These are phyloP conservation scores for Drosophila sordidula DNA, from an alignment of 2,888 invertebrate genomes.

Conservation along the genomic window DNA sequence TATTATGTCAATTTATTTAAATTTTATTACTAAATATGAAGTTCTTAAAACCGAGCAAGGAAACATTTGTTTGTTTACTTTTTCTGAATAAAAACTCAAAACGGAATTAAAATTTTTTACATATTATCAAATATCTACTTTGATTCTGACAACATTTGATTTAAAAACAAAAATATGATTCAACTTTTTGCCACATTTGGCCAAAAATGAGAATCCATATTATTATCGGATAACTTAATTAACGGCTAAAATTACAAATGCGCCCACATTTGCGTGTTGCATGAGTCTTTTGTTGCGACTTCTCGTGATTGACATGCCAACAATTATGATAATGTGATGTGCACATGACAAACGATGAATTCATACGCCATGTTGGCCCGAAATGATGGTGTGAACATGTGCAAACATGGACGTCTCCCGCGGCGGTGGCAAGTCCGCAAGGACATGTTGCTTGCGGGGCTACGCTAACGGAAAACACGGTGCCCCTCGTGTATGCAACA, in stretches of 20 bases:
- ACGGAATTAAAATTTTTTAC: too few relatives aligned
- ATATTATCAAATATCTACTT: too few relatives aligned
- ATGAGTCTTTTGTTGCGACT: conserved; percentile 18
- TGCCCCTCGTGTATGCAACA: conserved; percentile 62
- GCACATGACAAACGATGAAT: conserved; percentile 66
- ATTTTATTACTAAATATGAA: too few relatives aligned
- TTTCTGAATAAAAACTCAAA: too few relatives aligned
- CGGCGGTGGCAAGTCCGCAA: conserved; percentile 29
- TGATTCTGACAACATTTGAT: too few relatives aligned
- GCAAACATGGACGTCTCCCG: conserved; percentile 19
- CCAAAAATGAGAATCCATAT: too few relatives aligned
- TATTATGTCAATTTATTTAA: too few relatives aligned
- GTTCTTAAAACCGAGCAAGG: too few relatives aligned
- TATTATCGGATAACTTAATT: conserved; percentile 10
- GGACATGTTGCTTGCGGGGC: conserved; percentile 29
- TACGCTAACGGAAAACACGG: conserved; percentile 2
- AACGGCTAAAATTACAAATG: conserved; percentile 3
- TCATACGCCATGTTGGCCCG: conserved; percentile 60
- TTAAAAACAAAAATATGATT: too few relatives aligned
- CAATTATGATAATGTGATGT: conserved; percentile 74
- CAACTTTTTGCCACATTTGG: too few relatives aligned
- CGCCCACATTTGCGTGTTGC: conserved; percentile 2
- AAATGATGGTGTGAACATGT: conserved; percentile 15
- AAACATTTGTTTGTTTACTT: too few relatives aligned
- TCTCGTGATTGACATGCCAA: conserved; percentile 35